Percentiles rank a stretch among this genome's conserved stretches.
Evolutionary conservation across 2,888 invertebrate genomes (phyloP).

Genomic region (Noctua comes): DNA sequence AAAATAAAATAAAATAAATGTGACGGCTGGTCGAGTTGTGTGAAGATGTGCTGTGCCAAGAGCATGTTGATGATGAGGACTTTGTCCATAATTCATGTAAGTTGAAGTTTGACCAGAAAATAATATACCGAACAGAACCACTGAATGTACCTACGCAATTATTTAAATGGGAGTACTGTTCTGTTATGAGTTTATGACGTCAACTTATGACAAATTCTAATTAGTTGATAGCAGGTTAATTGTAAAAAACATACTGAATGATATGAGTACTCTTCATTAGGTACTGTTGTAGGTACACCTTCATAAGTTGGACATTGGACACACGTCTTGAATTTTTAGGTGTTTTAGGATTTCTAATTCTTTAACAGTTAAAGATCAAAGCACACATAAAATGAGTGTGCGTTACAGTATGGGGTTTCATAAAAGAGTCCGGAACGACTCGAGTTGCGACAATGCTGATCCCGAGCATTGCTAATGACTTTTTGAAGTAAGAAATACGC

Average conservation of each 20-base stretch:
- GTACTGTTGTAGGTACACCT: neutral
- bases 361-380: neutral
- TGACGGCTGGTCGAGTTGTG: neutral
- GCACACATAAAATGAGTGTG: neutral
- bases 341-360: neutral
- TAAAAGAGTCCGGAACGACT: neutral
- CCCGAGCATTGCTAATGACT: neutral
- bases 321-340: neutral
- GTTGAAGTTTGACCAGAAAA: neutral
- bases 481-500: neutral
- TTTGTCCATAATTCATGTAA: neutral
- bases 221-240: slow-evolving; percentile 20
- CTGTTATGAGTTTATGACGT: slow-evolving; percentile 36
- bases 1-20: no score
- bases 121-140: neutral
- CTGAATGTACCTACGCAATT: neutral
- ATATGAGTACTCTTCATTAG: neutral
- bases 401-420: neutral
- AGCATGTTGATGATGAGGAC: neutral
- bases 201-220: slow-evolving; percentile 41
- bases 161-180: slow-evolving; percentile 2
- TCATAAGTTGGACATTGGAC: neutral
- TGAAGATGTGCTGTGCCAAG: no score
- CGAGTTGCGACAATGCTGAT: neutral
- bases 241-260: slow-evolving; percentile 14